phyloP scores from a whole-genome alignment of 2,888 invertebrate species.

The Phengaris arion region DNA sequence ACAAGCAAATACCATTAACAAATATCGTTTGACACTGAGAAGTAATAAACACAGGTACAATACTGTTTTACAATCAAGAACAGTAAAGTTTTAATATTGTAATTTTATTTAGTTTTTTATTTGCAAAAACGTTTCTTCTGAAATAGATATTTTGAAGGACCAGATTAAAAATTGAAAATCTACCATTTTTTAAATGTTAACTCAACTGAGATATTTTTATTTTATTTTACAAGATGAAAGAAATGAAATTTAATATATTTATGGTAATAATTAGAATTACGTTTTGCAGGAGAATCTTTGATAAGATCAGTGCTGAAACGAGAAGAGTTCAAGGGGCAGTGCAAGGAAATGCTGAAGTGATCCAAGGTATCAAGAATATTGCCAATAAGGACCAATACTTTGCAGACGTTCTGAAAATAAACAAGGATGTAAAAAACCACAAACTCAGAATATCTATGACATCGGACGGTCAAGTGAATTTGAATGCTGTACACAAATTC shows the following conservation, averaged over 20 bases:
- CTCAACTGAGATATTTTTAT: too few relatives aligned
- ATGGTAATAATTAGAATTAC: background rate
- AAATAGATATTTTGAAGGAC: too few relatives aligned
- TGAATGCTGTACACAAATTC: constrained; percentile 67
- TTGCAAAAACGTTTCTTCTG: too few relatives aligned
- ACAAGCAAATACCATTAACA: constrained; percentile 73
- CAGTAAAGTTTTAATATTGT: too few relatives aligned
- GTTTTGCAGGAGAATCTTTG: constrained; percentile 77
- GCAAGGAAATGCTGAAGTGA: constrained; percentile 78
- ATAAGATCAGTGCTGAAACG: constrained; percentile 78
- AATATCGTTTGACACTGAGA: constrained; percentile 71
- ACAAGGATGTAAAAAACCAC: constrained; percentile 75
- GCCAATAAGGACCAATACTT: constrained; percentile 78
- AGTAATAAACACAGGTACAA: constrained; percentile 76
- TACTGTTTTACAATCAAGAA: too few relatives aligned
- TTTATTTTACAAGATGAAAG: too few relatives aligned
- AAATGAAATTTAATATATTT: background rate
- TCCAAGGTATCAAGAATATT: constrained; percentile 74
- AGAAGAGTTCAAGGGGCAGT: constrained; percentile 67
- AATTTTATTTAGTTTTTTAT: background rate
- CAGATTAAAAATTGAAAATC: too few relatives aligned
- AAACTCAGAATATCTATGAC: constrained; percentile 73
- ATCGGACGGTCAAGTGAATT: constrained; percentile 65
- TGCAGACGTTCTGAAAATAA: constrained; percentile 73
- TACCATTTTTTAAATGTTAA: too few relatives aligned